These are phyloP conservation scores for Zoanthus sansibaricus DNA, from an alignment of 92 coral and sea anemone genomes.

Conservation along the genomic window DNA sequence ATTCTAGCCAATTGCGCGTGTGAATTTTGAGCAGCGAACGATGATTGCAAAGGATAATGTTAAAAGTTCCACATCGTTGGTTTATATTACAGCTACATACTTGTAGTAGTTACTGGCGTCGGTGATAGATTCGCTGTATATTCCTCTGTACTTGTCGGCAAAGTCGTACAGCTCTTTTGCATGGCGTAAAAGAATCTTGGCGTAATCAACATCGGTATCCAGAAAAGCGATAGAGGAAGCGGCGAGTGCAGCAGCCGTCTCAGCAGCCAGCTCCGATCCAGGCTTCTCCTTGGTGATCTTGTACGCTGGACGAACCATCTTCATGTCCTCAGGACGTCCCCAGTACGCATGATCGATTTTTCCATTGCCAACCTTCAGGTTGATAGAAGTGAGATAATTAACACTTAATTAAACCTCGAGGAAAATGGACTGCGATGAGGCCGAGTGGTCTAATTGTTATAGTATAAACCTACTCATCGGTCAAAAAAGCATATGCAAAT, in stretches of 20 bases:
- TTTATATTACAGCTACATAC: not conserved
- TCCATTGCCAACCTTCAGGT: slow-evolving; percentile 74
- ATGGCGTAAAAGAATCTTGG: slow-evolving; percentile 3
- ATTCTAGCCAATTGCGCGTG: no score
- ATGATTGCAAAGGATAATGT: no score
- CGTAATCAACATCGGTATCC: not conserved
- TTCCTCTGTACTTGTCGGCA: slow-evolving; percentile 67
- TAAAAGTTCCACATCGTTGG: no score
- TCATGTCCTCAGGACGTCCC: slow-evolving; percentile 89
- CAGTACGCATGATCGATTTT: slow-evolving; percentile 73
- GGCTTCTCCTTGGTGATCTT: slow-evolving; percentile 68
- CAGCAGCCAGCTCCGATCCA: slow-evolving; percentile 80
- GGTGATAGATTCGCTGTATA: slow-evolving; percentile 64
- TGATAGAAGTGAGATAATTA: no score
- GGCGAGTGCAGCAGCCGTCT: slow-evolving; percentile 73
- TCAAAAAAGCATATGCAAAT: no score
- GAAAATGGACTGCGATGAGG: no score
- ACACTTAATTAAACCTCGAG: no score
- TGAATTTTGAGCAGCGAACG: no score
- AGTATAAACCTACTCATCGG: no score
- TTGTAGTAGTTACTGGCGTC: slow-evolving; percentile 58
- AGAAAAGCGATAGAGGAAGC: slow-evolving; percentile 65
- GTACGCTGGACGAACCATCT: slow-evolving; percentile 73
- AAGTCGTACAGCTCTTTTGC: slow-evolving; percentile 58
- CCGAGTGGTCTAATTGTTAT: no score